Conservation (phyloP, 2,113 vertebrate species). For the Vidua macroura region DNA sequence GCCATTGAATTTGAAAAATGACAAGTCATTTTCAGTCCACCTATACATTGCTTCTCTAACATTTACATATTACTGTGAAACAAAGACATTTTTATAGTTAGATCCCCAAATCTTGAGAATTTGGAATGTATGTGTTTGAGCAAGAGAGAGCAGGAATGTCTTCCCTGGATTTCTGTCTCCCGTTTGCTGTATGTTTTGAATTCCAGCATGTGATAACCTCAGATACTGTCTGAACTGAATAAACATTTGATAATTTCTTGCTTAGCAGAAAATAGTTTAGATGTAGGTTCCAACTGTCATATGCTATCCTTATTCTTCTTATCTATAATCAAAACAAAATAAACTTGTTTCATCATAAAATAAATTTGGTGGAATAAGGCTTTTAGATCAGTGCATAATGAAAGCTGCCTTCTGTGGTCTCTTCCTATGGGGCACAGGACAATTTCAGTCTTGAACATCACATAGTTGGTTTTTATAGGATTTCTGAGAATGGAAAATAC, state of each 20-base stretch:
- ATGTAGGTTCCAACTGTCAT: not conserved
- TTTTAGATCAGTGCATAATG: not conserved
- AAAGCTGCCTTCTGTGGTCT: not conserved
- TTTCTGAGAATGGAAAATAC: not conserved
- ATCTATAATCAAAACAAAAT: not conserved
- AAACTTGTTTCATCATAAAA: not conserved
- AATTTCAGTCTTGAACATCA: not conserved
- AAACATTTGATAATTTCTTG: not conserved
- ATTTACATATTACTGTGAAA: not conserved
- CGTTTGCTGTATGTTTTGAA: not conserved
- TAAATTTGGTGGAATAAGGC: not conserved
- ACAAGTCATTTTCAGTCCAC: not conserved
- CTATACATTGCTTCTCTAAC: not conserved
- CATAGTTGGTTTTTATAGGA: not conserved
- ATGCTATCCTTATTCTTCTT: not conserved
- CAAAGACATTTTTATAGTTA: not conserved
- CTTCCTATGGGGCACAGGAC: not conserved
- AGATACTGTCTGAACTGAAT: not conserved
- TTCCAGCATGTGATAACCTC: not conserved
- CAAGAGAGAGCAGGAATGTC: not conserved
- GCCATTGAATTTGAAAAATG: slow-evolving; percentile 25
- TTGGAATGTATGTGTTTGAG: not conserved
- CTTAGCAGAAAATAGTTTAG: not conserved
- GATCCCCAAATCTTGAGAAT: not conserved
- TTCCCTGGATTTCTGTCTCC: not conserved